Evolutionary conservation across 37 sponge, comb jelly and placozoan species (phyloP), one percentile per base, ranked within the genome.

Genomic region (Agelas oroides): DNA sequence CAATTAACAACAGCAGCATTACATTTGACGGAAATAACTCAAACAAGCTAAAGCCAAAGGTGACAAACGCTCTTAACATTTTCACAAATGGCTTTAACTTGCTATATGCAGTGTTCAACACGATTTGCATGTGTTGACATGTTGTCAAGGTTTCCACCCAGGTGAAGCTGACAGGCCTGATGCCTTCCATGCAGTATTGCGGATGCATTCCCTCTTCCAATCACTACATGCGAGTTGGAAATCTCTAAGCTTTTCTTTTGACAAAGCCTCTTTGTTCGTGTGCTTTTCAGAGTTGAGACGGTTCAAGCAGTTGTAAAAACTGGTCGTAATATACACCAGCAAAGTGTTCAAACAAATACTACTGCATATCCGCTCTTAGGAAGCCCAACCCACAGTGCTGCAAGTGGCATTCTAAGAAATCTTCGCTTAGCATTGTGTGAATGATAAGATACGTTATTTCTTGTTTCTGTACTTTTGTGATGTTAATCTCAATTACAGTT

Each of bases 111-210:
- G 28, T 60, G 40, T 56, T 82, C 73, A 36, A 82, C 83, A n/a
- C 40, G 5, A 14, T 34, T 63, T 34, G 39, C 28, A 20, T 63
- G 72, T 59, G 36, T 40, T 41, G n/a, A 14, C 61, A 82, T 27
- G 15, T 32, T 31, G 17, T 57, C 62, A 28, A 70, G 56, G 63
- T 13, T 64, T 39, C 27, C 41, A 19, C 16, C 73, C 73, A 37
- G 61, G 62, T 60, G 71, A 40, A 31, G 23, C 39, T 57, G 83
- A 60, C 35, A 82, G 30, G 59, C 83, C 83, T 33, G 73, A 58
- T 37, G 73, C 36, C 34, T 71, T 70, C 32, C 37, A 70, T 21
- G 41, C 62, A 21, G 73, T 39, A 58, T 82, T 71, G 23, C 41
- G 17, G 11, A 82, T 19, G 28, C 55, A 25, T 38, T 82, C 73